These are phyloP conservation scores for Micoletzkya japonica DNA, from an alignment of 2,888 invertebrate species.

Conservation along the genomic window DNA sequence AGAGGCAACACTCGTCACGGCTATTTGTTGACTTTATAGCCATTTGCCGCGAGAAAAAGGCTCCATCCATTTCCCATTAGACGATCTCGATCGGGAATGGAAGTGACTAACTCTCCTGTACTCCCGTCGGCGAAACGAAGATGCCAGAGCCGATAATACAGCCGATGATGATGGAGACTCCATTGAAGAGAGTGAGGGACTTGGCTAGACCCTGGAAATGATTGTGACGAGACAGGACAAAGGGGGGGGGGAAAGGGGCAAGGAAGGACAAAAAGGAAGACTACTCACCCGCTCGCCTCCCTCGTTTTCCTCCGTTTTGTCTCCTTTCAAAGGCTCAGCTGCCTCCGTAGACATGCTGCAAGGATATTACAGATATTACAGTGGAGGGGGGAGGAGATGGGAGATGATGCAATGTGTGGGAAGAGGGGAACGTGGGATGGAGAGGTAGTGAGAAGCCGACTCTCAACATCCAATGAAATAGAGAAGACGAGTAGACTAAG, in stretches of 20 bases:
- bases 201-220: conserved; percentile 45
- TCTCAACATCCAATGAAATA: not conserved
- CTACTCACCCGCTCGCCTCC: not conserved
- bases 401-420: not conserved
- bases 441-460: conserved; percentile 30
- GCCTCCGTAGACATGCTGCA: conserved; percentile 3
- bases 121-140: conserved; percentile 60
- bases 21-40: too few species aligned
- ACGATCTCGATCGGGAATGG: too few species aligned
- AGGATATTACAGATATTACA: not conserved
- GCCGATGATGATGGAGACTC: conserved; percentile 61
- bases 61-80: not conserved
- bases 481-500: not conserved
- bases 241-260: too few species aligned
- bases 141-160: conserved; percentile 62
- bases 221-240: not conserved
- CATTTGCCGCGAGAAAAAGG: not conserved
- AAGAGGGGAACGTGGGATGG: conserved; percentile 18
- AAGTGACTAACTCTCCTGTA: conserved; percentile 58
- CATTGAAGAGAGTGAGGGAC: conserved; percentile 57
- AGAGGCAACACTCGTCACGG: too few species aligned
- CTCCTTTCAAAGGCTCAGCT: conserved; percentile 18
- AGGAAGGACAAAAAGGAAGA: not conserved
- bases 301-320: not conserved
- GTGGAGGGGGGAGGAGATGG: not conserved